These are phyloP conservation scores for Coregonus clupeaformis DNA, from an alignment of 2,113 vertebrate genomes.

Conservation along the genomic window DNA sequence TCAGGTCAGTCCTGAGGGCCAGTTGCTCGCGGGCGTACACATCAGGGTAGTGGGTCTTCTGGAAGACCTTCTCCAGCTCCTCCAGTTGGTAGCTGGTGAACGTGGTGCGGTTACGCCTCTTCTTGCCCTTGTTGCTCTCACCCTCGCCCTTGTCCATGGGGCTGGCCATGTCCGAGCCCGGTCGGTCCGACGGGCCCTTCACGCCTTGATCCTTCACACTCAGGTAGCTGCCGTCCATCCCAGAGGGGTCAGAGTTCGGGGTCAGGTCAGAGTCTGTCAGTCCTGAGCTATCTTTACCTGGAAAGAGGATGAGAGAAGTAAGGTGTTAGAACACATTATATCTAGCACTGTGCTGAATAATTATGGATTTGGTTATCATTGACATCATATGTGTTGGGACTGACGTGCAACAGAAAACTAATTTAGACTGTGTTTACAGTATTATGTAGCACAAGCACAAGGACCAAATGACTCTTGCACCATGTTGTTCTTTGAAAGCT, in stretches of 20 bases:
- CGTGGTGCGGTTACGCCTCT: slow-evolving; percentile 95
- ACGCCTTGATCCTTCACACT: slow-evolving; percentile 70
- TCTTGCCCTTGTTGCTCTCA: slow-evolving; percentile 97
- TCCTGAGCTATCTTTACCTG: slow-evolving; percentile 87
- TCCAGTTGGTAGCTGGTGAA: slow-evolving; percentile 99
- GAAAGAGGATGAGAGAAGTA: slow-evolving; percentile 1
- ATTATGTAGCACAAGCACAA: neutral
- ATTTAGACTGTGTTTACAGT: neutral
- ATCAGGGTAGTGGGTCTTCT: slow-evolving; percentile 98
- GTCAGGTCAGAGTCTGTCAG: slow-evolving; percentile 86
- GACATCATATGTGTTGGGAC: neutral
- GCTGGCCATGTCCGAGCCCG: slow-evolving; percentile 80
- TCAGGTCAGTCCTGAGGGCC: slow-evolving; percentile 97
- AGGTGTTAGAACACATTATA: neutral
- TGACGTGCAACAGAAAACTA: neutral
- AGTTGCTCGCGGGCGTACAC: slow-evolving; percentile 97
- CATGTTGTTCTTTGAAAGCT: neutral
- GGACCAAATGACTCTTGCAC: neutral
- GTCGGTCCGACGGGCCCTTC: slow-evolving; percentile 81
- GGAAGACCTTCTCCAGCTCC: slow-evolving; percentile 98
- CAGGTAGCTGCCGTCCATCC: slow-evolving; percentile 95
- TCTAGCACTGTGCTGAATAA: neutral
- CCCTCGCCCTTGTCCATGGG: slow-evolving; percentile 88
- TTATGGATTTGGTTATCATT: neutral
- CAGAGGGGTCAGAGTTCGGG: slow-evolving; percentile 80